Evolutionary conservation across 2,888 invertebrate genomes (phyloP), one percentile per base, ranked within the genome.

Genomic region (Eupithecia dodoneata): DNA sequence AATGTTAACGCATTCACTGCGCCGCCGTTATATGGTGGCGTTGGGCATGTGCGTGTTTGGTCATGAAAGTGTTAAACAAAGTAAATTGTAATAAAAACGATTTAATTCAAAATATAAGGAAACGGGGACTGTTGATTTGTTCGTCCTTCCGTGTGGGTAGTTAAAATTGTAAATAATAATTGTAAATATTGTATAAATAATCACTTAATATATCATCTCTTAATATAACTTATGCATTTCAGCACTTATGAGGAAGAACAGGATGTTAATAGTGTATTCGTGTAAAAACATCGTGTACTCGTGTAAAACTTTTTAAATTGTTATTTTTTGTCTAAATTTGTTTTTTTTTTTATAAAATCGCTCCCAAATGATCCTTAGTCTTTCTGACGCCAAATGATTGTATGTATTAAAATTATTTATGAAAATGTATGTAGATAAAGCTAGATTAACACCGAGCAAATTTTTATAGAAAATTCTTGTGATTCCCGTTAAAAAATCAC

Each of bases 161-260:
- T 75, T 81, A 73, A 76, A 76, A 82, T 42, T 42, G 15, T 86
- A 85, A 93, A 92, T 90, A 93, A 86, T 93, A 82, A 77, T 73
- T 86, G 85, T 93, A 93, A 90, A 93, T 85, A 93, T 86, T 89
- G 85, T 91, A 90, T 90, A 90, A 85, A 87, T 83, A 83, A 85
- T 82, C 82, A 87, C 85, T 87, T 86, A 86, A 87, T 91, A 92
- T 91, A 91, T 89, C 85, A 85, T 86, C 87, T 87, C 83, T 87
- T 87, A 84, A 84, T 83, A 84, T 83, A 84, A 85, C 83, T 85
- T 81, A 76, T 73, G 73, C 76, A 76, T 77, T 78, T 42, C 55
- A 44, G 72, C 72, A 77, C 72, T 59, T 78, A 74, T 84, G 84
- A 84, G 83, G 90, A 88, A 87, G 87, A 45, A 45, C 45, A 69